Conservation (phyloP, 2,113 vertebrate species). For the Danio rerio region GRCz12tu NC_133176.1:53706501-53707000, state of each 20-base stretch:
- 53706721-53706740: constrained; percentile 30
- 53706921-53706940: neutral
- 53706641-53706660: constrained; percentile 52
- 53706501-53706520: too few species aligned
- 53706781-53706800: constrained; percentile 57
- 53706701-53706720: constrained; percentile 34
- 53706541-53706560: too few species aligned
- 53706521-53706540: too few species aligned
- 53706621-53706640: constrained; percentile 57
- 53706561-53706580: too few species aligned
- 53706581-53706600: neutral
- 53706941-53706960: constrained; percentile 18
- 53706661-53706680: constrained; percentile 54
- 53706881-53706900: constrained; percentile 65
- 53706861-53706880: constrained; percentile 82
- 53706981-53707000: constrained; percentile 14
- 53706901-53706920: neutral
- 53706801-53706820: constrained; percentile 78
- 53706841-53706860: constrained; percentile 70
- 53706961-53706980: constrained; percentile 16
- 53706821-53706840: constrained; percentile 80
- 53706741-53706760: constrained; percentile 19
- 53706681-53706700: constrained; percentile 26
- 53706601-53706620: constrained; percentile 59
- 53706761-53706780: constrained; percentile 10